phyloP scores from a whole-genome alignment of 2,888 invertebrate genomes.

The Brenthis ino region DNA sequence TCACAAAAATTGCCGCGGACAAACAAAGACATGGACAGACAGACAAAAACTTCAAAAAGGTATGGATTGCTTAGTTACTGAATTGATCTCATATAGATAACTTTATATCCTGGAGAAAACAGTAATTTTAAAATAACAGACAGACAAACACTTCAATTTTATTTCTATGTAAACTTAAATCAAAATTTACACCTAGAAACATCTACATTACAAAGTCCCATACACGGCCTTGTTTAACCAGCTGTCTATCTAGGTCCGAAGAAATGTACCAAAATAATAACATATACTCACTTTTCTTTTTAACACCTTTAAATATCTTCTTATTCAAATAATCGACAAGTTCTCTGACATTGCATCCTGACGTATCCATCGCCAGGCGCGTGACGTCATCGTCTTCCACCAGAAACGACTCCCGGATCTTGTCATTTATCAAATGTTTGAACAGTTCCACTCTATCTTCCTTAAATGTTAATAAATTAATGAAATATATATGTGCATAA shows the following conservation, averaged over 20 bases:
- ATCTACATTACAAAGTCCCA: too few relatives aligned
- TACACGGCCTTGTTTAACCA: too few relatives aligned
- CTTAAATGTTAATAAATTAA: constrained; percentile 55
- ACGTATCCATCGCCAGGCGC: constrained; percentile 85
- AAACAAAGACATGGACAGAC: too few relatives aligned
- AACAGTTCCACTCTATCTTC: constrained; percentile 84
- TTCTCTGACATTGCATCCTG: constrained; percentile 88
- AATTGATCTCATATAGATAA: too few relatives aligned
- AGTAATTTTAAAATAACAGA: too few relatives aligned
- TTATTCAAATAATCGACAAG: constrained; percentile 87
- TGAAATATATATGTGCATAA: too few relatives aligned
- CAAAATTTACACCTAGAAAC: too few relatives aligned
- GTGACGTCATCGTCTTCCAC: constrained; percentile 81
- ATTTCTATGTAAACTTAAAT: too few relatives aligned
- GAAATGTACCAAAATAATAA: constrained; percentile 1
- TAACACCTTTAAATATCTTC: constrained; percentile 87
- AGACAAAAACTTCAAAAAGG: neutral
- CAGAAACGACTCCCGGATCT: constrained; percentile 69
- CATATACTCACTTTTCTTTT: constrained; percentile 82
- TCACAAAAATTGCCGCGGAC: too few relatives aligned
- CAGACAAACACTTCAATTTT: too few relatives aligned
- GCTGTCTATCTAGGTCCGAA: neutral
- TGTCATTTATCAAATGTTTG: constrained; percentile 81
- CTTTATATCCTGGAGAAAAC: too few relatives aligned
- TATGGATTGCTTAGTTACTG: too few relatives aligned